A percentile compares a stretch with the other conserved stretches of the same genome.
Conservation (phyloP, 2,113 vertebrate species). For the Cinclus mexicanus region DNA sequence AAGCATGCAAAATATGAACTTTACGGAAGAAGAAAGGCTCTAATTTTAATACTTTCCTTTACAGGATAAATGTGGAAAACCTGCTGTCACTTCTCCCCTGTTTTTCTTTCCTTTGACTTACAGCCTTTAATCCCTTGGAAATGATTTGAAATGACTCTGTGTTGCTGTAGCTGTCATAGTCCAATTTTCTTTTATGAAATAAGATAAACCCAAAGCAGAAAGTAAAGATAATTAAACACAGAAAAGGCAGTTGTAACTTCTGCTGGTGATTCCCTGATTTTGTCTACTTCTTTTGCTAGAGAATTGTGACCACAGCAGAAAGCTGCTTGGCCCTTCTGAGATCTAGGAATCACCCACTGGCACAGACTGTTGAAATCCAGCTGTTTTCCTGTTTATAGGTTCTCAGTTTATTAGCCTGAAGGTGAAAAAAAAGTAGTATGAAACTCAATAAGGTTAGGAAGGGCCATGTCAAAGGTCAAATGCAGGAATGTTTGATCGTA, state of each 20-base stretch:
- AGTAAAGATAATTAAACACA: not conserved
- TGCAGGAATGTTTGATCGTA: not conserved
- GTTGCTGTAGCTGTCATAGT: not conserved
- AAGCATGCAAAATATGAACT: not conserved
- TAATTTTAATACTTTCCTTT: not conserved
- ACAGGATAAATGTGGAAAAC: not conserved
- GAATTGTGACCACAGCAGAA: not conserved
- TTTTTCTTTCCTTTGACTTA: not conserved
- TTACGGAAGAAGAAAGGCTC: not conserved
- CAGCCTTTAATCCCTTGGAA: not conserved
- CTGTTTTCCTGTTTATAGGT: not conserved
- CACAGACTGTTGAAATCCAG: not conserved
- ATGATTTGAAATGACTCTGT: not conserved
- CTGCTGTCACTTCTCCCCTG: not conserved
- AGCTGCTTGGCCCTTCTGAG: not conserved
- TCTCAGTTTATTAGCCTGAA: not conserved
- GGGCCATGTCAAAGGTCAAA: not conserved
- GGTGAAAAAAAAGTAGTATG: not conserved
- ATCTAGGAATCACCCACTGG: not conserved
- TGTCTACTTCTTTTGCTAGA: not conserved
- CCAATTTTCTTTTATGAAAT: not conserved
- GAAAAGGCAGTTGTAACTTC: not conserved
- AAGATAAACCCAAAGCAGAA: not conserved
- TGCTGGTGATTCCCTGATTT: not conserved
- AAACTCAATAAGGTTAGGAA: not conserved